Evolutionary conservation across 2,113 vertebrate species (phyloP), one percentile per base, ranked within the genome.

Genomic region (Notarius lentiginosus): DNA sequence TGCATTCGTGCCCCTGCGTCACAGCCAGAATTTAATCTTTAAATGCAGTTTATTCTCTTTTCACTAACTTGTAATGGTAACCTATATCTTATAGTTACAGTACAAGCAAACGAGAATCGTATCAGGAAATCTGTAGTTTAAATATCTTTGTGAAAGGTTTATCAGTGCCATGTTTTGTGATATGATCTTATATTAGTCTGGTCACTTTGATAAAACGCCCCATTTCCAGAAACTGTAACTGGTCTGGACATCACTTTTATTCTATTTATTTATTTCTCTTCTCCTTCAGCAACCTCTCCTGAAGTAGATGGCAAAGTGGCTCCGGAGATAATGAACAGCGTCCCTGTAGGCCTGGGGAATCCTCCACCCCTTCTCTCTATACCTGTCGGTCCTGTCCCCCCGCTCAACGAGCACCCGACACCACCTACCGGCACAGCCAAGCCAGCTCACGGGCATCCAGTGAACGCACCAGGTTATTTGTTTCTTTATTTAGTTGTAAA

Each of bases 331-430:
- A 84, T 86, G 1, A 93, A 90, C 51, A 87, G 91, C 85, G 83
- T 92, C 8, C 88, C 91, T 20, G 87, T 91, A 30, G 88, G 88
- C 1, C 79, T 93, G 68, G 92, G 93, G 61, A 95, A 95, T 84
- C 93, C 88, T 0, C 95, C 93, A 47, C 93, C 94, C 68, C 92
- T 96, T 79, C 94, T 95, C 27, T 94, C 92, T 4, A 94, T 93
- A 2, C 93, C 94, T 17, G 56, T 66, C 12, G n/a, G 63, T 8
- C 47, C 86, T 10, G 91, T 88, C 17, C 82, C 73, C 72, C 22
- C 76, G 80, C 20, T 85, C 12, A 58, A 73, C 4, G 88, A 91
- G 7, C 80, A 68, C 34, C 86, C 91, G 6, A 76, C 92, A 82
- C 86, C 88, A 60, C 7, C 92, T 88, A 47, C 91, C 60, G 73